Conservation (phyloP, 2,113 vertebrate species). For the Mustelus asterias region DNA sequence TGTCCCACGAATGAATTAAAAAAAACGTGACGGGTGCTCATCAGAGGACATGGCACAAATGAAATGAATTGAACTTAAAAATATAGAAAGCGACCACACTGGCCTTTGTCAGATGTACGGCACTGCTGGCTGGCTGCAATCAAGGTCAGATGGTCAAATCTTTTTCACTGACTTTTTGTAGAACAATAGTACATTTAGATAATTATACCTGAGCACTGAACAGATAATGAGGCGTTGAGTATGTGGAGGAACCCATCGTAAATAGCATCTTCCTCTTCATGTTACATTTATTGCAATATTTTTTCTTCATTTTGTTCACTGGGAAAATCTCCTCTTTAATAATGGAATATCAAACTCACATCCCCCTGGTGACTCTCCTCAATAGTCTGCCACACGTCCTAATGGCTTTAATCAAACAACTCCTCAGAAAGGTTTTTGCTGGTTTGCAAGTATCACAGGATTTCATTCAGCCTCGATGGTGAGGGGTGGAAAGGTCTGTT, state of each 20-base stretch:
- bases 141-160: background rate
- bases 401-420: background rate
- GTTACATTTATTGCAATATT: background rate
- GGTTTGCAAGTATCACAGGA: too few species aligned
- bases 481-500: too few species aligned
- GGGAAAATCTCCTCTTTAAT: background rate
- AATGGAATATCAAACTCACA: background rate
- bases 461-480: background rate
- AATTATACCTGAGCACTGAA: background rate
- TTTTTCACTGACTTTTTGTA: background rate
- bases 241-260: background rate
- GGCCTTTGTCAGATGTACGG: background rate
- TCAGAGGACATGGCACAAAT: background rate
- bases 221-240: background rate
- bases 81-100: background rate
- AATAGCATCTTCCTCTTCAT: background rate
- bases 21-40: background rate
- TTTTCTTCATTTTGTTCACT: background rate
- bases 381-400: background rate
- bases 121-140: too few species aligned
- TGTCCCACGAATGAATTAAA: too few species aligned
- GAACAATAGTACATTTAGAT: background rate
- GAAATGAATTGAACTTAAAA: constrained; percentile 17
- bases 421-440: background rate
- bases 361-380: background rate